phyloP scores from a whole-genome alignment of 1,140 invertebrate species.

The Muscidifurax raptorellus region DNA sequence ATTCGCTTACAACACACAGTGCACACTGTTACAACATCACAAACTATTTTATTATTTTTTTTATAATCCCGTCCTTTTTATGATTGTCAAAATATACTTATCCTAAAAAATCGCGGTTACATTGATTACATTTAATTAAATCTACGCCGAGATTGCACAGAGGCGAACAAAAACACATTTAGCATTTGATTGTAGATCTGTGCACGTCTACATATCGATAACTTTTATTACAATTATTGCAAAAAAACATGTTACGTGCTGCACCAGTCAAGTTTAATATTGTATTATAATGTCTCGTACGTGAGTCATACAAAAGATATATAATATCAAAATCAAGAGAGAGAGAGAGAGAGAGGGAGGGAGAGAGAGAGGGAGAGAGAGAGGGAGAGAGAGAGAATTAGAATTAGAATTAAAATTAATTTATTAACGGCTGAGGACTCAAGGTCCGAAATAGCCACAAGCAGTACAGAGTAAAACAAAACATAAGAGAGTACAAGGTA shows the following conservation, averaged over 20 bases:
- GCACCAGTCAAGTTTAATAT: constrained; percentile 15
- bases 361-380: too few relatives aligned
- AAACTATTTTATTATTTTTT: not conserved
- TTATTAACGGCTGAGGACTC: too few relatives aligned
- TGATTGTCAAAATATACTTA: not conserved
- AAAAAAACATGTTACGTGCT: not conserved
- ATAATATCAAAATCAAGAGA: too few relatives aligned
- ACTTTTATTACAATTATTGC: not conserved
- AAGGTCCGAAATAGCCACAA: too few relatives aligned
- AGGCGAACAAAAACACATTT: not conserved
- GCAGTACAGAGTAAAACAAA: too few relatives aligned
- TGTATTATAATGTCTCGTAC: not conserved
- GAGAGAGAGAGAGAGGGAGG: too few relatives aligned
- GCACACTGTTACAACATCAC: not conserved
- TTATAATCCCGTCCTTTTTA: not conserved
- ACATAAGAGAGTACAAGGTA: too few relatives aligned
- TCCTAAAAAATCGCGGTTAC: not conserved
- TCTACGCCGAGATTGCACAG: not conserved
- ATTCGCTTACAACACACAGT: not conserved
- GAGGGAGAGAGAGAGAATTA: too few relatives aligned
- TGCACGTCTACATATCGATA: not conserved
- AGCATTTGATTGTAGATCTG: not conserved
- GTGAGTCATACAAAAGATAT: not conserved
- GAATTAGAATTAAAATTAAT: too few relatives aligned
- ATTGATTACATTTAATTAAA: not conserved